Evolutionary conservation across 2,888 invertebrate species (phyloP), one percentile per base, ranked within the genome.

Genomic region (Drosophila infuscata): DNA sequence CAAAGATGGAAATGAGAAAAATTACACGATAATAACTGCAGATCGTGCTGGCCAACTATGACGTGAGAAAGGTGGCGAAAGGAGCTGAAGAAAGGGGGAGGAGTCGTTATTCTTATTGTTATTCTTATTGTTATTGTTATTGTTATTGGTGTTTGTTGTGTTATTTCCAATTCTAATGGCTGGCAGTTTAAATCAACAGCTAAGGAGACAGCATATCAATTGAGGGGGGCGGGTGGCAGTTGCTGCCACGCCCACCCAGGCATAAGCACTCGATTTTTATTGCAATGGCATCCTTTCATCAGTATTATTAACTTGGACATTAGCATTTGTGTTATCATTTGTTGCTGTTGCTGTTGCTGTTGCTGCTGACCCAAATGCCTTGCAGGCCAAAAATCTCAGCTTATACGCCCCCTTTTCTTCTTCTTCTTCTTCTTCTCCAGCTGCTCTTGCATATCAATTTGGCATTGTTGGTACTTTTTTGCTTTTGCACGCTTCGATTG

Each of bases 401-500:
- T 38, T 56, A 56, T 49, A 69, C 74, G 60, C 76, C 76, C 68
- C 54, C 53, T 60, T 76, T 74, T 52, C 58, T 61, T 38, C 54
- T 9, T 7, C 54, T 9, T 7, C 35, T 56, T n/a, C n/a, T 25
- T 11, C 38, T n/a, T 15, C 32, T 36, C 20, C 46, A 41, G 61
- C 52, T 62, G 62, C 62, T 61, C 52, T 54, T 77, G 76, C 76
- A 77, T 74, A 74, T 65, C 69, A 71, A 67, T 77, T 69, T 67
- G 46, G 59, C 56, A 71, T 81, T 71, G 76, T 67, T 72, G 69
- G 60, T 41, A 43, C 29, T 43, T 49, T 64, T 41, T 48, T 60
- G 60, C 67, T 73, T 70, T 70, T 86, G 84, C 84, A 84, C 84
- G 86, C 84, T 86, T 86, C 86, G 85, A 67, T 77, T 74, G 81